Conservation (phyloP, 2,113 vertebrate genomes). For the Cathartes aura region DNA sequence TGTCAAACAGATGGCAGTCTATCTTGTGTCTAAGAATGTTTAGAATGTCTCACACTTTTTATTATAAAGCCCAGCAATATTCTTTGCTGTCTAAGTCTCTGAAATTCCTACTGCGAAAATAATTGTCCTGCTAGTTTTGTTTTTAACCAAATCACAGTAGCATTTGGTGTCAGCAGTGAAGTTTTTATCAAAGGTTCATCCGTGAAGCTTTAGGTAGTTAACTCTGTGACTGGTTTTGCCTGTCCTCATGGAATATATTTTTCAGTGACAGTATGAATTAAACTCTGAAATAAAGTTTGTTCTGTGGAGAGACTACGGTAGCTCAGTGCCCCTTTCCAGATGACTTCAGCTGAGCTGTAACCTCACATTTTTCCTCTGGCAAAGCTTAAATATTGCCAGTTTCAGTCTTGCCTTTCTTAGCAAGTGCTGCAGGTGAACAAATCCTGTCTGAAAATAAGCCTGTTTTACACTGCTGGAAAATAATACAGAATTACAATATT, state of each 20-base stretch:
- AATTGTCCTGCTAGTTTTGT: not conserved
- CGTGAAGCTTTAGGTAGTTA: not conserved
- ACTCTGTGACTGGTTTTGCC: not conserved
- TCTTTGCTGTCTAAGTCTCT: not conserved
- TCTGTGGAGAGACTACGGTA: not conserved
- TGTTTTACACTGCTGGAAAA: not conserved
- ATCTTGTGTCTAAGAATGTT: not conserved
- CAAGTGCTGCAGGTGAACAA: not conserved
- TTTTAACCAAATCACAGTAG: not conserved
- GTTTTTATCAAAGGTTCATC: not conserved
- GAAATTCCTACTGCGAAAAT: not conserved
- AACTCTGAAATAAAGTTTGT: not conserved
- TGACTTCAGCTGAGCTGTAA: not conserved
- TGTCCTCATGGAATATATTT: not conserved
- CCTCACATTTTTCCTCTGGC: not conserved
- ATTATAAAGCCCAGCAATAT: not conserved
- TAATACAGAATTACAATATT: not conserved
- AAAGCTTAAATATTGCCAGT: not conserved
- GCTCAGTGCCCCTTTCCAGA: not conserved
- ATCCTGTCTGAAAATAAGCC: not conserved
- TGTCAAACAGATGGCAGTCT: conserved; percentile 13
- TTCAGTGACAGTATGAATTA: not conserved
- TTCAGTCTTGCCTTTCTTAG: not conserved
- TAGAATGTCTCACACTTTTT: not conserved
- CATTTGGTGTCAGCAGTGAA: not conserved